These are phyloP conservation scores for Brenthis ino DNA, from an alignment of 2,888 invertebrate genomes.

Conservation along the genomic window DNA sequence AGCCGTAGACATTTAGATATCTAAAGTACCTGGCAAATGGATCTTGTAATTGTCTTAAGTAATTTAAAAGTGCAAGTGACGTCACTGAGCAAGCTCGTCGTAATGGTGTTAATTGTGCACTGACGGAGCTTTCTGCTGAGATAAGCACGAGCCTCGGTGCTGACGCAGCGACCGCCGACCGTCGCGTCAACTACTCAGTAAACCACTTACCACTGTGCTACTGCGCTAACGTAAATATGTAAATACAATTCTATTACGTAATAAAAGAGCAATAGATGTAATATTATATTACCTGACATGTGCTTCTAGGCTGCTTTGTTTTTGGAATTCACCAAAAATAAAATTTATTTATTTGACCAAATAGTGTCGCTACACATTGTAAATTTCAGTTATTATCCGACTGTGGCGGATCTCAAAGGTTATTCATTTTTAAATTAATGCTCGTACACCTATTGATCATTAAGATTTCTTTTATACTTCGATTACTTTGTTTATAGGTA, in stretches of 20 bases:
- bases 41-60: not conserved
- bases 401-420: too few relatives aligned
- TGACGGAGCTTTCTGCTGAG: constrained; percentile 24
- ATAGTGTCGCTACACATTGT: too few relatives aligned
- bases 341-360: too few relatives aligned
- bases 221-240: not conserved
- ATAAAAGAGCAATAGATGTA: not conserved
- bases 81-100: constrained; percentile 37
- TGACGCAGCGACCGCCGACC: constrained; percentile 6
- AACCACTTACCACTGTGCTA: not conserved
- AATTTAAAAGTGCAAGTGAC: constrained; percentile 22
- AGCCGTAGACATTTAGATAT: constrained; percentile 1
- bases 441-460: too few relatives aligned
- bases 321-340: too few relatives aligned
- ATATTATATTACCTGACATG: not conserved
- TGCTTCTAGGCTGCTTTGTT: too few relatives aligned
- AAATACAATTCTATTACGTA: not conserved
- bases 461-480: too few relatives aligned
- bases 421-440: too few relatives aligned
- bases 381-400: too few relatives aligned
- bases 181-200: too few relatives aligned
- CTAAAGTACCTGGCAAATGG: constrained; percentile 2
- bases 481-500: too few relatives aligned
- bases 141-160: constrained; percentile 39
- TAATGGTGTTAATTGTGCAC: constrained; percentile 27